Percentiles rank a stretch among this genome's conserved stretches.
Evolutionary conservation across 2,888 invertebrate genomes (phyloP).

Genomic region (Blastobasis lacticolella): DNA sequence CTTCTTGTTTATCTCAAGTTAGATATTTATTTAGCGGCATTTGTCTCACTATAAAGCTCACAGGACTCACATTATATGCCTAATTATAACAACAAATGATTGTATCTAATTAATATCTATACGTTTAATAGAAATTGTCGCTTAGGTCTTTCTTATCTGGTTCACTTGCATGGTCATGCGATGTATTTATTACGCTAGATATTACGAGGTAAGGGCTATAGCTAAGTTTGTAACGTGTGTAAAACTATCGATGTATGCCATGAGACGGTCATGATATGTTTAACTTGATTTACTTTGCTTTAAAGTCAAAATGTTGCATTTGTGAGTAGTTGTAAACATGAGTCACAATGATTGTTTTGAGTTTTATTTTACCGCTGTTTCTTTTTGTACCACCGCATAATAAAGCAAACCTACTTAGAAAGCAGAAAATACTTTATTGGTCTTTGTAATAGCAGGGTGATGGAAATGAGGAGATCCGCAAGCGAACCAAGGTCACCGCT

Average conservation of each 20-base stretch:
- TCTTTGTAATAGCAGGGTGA: too few species aligned
- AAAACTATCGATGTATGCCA: conserved; percentile 61
- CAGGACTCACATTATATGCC: background rate
- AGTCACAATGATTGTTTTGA: conserved; percentile 53
- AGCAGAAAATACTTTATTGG: too few species aligned
- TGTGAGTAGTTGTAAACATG: conserved; percentile 71
- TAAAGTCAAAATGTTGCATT: conserved; percentile 63
- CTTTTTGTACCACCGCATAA: too few species aligned
- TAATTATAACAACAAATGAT: too few species aligned
- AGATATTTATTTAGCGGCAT: conserved; percentile 2
- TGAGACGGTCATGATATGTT: conserved; percentile 55
- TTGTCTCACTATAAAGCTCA: conserved; percentile 1
- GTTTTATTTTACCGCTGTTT: conserved; percentile 22
- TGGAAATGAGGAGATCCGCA: too few species aligned
- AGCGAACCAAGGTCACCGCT: too few species aligned
- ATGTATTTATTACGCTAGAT: conserved; percentile 53
- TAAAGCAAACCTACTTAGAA: too few species aligned
- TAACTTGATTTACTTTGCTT: conserved; percentile 62
- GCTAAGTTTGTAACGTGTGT: conserved; percentile 27
- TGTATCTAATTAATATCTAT: too few species aligned
- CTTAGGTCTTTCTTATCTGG: background rate
- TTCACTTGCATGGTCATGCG: conserved; percentile 10
- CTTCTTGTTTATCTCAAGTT: conserved; percentile 3
- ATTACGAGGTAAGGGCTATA: conserved; percentile 27
- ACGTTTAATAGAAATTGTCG: too few species aligned